Percentiles rank a stretch among this genome's conserved stretches.
Conservation (phyloP, 2,888 invertebrate genomes). For the Nephrotoma guestfalica region DNA sequence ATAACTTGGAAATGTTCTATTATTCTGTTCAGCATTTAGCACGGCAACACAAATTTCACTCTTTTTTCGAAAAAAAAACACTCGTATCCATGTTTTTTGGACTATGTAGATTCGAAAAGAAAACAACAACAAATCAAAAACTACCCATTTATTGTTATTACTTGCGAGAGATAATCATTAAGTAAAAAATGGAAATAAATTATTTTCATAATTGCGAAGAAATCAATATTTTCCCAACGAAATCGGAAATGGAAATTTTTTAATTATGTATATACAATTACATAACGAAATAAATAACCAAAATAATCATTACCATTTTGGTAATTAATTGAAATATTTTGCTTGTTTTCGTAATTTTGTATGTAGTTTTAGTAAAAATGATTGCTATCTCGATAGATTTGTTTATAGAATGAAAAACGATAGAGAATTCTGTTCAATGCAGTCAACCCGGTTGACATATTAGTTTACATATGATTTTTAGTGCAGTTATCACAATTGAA, state of each 20-base stretch:
- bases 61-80: not conserved
- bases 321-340: not conserved
- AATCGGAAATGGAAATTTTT: not conserved
- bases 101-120: not conserved
- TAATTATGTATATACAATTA: not conserved
- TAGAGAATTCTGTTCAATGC: not conserved
- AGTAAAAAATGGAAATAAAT: not conserved
- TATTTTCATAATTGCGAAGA: not conserved
- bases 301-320: not conserved
- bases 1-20: too few relatives aligned
- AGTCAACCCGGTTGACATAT: not conserved
- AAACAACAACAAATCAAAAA: not conserved
- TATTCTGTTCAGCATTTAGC: not conserved
- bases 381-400: not conserved
- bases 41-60: not conserved
- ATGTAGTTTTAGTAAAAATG: not conserved
- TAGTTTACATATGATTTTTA: not conserved
- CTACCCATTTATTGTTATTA: not conserved
- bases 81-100: not conserved
- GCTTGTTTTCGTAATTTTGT: too few relatives aligned
- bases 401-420: not conserved
- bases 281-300: not conserved
- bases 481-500: not conserved
- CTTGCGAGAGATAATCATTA: not conserved
- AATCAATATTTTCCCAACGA: not conserved